phyloP scores from a whole-genome alignment of 2,113 vertebrate species.

The Chascanopsetta lugubris region DNA sequence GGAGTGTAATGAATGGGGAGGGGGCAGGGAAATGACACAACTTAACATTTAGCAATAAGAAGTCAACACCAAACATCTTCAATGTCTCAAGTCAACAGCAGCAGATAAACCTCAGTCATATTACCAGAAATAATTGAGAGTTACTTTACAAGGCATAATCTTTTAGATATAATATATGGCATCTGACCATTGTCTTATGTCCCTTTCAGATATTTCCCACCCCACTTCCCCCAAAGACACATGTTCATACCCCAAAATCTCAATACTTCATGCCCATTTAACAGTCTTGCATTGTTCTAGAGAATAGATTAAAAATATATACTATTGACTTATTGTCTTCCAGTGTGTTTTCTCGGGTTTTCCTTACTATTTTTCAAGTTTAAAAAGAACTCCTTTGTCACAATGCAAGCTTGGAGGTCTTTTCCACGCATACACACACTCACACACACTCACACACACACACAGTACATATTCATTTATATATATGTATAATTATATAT shows the following conservation, averaged over 20 bases:
- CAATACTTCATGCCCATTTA: constrained; percentile 61
- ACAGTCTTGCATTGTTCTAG: constrained; percentile 76
- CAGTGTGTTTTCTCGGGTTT: constrained; percentile 77
- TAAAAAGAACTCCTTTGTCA: constrained; percentile 64
- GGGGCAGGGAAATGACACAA: constrained; percentile 31
- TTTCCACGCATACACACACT: constrained; percentile 40
- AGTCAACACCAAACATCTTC: constrained; percentile 48
- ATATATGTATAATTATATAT: constrained; percentile 56
- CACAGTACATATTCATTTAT: constrained; percentile 22
- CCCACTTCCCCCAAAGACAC: constrained; percentile 26
- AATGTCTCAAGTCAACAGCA: constrained; percentile 68
- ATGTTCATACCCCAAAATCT: constrained; percentile 32
- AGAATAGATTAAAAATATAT: constrained; percentile 81
- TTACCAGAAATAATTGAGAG: constrained; percentile 55
- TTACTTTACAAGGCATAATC: constrained; percentile 73
- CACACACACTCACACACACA: constrained; percentile 31
- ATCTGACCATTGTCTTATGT: constrained; percentile 61
- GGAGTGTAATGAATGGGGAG: constrained; percentile 36
- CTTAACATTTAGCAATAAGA: constrained; percentile 47
- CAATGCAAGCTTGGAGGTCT: constrained; percentile 67
- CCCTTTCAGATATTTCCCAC: constrained; percentile 49
- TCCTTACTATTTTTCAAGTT: constrained; percentile 68
- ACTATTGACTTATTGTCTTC: constrained; percentile 78
- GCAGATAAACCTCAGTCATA: constrained; percentile 59
- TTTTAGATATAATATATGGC: constrained; percentile 69